A percentile compares a stretch with the other conserved stretches of the same genome.
These are phyloP conservation scores for Theocolax elegans DNA, from an alignment of 1,140 invertebrate genomes.

Conservation along the genomic window DNA sequence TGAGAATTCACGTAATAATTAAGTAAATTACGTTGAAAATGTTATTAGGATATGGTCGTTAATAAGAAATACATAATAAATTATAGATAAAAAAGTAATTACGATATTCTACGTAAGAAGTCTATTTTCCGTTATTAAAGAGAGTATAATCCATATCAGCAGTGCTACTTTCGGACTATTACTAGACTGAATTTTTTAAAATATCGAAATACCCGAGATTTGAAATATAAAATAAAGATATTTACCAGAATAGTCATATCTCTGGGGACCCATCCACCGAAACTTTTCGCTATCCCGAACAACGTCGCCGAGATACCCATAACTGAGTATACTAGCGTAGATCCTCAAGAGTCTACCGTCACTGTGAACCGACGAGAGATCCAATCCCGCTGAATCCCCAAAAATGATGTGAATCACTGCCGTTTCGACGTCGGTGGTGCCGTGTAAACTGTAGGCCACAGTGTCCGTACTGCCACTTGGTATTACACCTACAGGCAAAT, in stretches of 20 bases:
- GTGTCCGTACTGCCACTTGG: slow-evolving; percentile 89
- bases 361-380: slow-evolving; percentile 82
- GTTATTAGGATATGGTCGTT: no score
- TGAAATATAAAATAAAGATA: no score
- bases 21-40: no score
- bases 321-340: slow-evolving; percentile 85
- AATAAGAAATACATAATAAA: no score
- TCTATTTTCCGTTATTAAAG: no score
- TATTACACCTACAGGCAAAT: slow-evolving; percentile 78
- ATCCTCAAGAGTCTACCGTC: slow-evolving; percentile 75
- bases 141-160: no score
- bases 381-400: slow-evolving; percentile 78
- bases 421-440: slow-evolving; percentile 85
- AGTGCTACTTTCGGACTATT: no score
- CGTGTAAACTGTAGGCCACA: slow-evolving; percentile 83
- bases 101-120: no score
- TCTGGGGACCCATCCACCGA: slow-evolving; percentile 88
- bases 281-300: slow-evolving; percentile 84
- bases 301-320: slow-evolving; percentile 90
- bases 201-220: no score
- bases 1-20: no score
- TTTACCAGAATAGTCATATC: slow-evolving; percentile 86
- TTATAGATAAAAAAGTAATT: no score
- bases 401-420: slow-evolving; percentile 85
- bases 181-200: no score